Conservation (phyloP, 2,113 vertebrate genomes). For the Cygnus atratus region DNA sequence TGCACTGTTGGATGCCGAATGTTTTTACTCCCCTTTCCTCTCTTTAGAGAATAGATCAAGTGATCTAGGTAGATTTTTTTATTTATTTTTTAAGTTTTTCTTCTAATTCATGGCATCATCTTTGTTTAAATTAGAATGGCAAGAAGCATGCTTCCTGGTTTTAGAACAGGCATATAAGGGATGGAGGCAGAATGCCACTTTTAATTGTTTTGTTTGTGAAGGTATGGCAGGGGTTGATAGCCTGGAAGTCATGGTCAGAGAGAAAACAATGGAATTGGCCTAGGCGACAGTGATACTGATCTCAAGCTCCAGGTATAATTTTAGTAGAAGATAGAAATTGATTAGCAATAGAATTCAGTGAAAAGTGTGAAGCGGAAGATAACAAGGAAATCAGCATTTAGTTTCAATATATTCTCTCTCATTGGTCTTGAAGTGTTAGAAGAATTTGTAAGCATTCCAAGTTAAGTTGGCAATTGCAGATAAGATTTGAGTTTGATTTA, state of each 20-base stretch:
- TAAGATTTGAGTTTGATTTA: background rate
- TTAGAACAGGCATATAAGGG: background rate
- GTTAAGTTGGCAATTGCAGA: background rate
- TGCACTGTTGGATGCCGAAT: background rate
- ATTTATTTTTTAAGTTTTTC: background rate
- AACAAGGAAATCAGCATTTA: constrained; percentile 18
- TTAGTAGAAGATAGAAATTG: background rate
- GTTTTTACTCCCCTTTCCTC: background rate
- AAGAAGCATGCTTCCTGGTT: background rate
- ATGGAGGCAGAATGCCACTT: background rate
- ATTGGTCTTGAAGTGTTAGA: background rate
- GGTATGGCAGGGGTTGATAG: background rate
- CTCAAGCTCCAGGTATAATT: background rate
- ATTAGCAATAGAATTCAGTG: too few relatives aligned
- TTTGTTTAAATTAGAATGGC: background rate
- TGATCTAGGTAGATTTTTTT: background rate
- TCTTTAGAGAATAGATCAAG: background rate
- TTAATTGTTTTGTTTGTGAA: constrained; percentile 16
- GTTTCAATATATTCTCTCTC: background rate
- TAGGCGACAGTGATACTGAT: background rate
- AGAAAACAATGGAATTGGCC: background rate
- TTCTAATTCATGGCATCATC: background rate
- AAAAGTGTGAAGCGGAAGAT: background rate
- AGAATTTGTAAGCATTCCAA: background rate
- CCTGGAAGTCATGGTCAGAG: constrained; percentile 4